Evolutionary conservation across 1,140 invertebrate genomes (phyloP).

Genomic region (Melipona quadrifasciata): DNA sequence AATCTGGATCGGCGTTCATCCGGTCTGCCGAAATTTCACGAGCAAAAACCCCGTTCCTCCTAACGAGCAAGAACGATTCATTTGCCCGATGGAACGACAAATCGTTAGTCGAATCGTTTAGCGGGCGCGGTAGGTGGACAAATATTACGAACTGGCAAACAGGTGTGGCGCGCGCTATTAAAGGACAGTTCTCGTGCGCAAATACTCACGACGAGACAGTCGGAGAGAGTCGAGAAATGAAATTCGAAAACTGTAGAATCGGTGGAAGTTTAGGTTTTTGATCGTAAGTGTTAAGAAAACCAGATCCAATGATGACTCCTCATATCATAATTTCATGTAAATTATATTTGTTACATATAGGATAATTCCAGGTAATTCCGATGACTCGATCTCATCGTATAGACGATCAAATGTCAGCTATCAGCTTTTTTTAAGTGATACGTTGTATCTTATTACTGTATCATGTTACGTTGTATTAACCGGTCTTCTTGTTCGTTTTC

Average conservation of each 20-base stretch:
- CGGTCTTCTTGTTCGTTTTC: too few species aligned
- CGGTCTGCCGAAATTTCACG: background rate
- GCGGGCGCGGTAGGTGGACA: background rate
- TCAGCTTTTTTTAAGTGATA: too few species aligned
- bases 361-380: too few species aligned
- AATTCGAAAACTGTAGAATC: background rate
- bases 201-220: background rate
- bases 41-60: background rate
- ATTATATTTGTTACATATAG: too few species aligned
- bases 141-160: constrained; percentile 28
- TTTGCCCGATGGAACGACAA: background rate
- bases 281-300: background rate
- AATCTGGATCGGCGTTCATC: background rate
- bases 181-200: background rate
- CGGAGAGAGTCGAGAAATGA: background rate
- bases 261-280: background rate
- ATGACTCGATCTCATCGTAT: too few species aligned
- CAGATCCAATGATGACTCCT: background rate
- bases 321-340: background rate
- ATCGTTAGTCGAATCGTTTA: background rate
- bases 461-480: too few species aligned
- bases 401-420: too few species aligned
- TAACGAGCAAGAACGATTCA: background rate
- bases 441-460: too few species aligned
- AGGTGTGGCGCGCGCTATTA: constrained; percentile 32